These are phyloP conservation scores for Pluvialis apricaria DNA, from an alignment of 2,113 vertebrate genomes.

Conservation along the genomic window DNA sequence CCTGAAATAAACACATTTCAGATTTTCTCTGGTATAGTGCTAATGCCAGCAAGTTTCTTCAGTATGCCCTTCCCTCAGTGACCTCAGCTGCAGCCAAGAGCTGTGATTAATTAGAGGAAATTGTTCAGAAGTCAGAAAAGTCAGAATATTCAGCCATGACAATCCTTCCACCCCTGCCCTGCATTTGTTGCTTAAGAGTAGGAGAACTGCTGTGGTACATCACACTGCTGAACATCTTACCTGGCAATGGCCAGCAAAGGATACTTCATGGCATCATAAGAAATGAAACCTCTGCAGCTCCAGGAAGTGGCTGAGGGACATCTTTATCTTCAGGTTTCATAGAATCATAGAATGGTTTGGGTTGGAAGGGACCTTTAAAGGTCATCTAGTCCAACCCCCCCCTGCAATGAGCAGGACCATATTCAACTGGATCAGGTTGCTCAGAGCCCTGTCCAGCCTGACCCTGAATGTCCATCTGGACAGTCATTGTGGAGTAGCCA, in stretches of 20 bases:
- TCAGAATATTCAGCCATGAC: neutral
- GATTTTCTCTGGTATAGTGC: neutral
- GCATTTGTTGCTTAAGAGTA: neutral
- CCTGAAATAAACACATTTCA: neutral
- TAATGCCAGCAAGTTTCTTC: neutral
- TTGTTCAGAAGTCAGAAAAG: neutral
- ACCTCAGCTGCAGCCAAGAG: neutral
- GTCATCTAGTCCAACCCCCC: rapidly evolving
- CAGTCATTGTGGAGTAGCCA: neutral
- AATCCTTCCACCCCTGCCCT: neutral
- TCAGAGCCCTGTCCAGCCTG: neutral
- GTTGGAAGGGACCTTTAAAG: neutral
- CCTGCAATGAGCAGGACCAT: neutral
- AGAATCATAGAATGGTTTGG: neutral
- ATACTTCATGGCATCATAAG: neutral
- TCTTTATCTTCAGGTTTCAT: neutral
- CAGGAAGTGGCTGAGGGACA: neutral
- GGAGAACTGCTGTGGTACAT: neutral
- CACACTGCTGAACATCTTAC: neutral
- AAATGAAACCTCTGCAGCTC: neutral
- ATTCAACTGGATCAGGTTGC: neutral
- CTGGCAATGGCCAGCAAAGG: neutral
- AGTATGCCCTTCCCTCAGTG: neutral
- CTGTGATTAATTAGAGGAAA: neutral
- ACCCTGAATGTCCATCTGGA: neutral